phyloP scores from a whole-genome alignment of 2,888 invertebrate genomes.

The Yponomeuta sedellus region DNA sequence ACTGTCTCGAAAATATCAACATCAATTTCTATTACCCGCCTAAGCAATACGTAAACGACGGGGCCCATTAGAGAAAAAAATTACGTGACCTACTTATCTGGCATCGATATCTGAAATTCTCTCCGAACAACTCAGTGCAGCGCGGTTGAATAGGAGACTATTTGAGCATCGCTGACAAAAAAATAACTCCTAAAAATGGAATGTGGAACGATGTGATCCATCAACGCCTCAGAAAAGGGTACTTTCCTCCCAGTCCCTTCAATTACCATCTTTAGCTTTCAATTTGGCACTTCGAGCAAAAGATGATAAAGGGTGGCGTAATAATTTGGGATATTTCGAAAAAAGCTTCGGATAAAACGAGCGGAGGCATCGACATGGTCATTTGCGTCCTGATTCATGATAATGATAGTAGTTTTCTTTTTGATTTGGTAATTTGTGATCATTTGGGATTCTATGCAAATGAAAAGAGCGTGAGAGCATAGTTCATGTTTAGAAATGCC shows the following conservation, averaged over 20 bases:
- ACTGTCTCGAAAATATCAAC: background rate
- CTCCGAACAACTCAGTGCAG: background rate
- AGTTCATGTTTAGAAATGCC: too few relatives aligned
- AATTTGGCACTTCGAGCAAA: slow-evolving; percentile 66
- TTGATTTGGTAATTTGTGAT: background rate
- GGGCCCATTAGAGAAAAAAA: background rate
- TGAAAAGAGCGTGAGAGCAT: too few relatives aligned
- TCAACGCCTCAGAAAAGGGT: slow-evolving; percentile 57
- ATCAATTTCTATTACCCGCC: background rate
- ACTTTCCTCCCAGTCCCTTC: slow-evolving; percentile 64
- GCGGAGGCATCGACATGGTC: background rate
- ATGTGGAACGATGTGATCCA: slow-evolving; percentile 58
- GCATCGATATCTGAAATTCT: background rate
- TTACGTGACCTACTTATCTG: background rate
- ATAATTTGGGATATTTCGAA: slow-evolving; percentile 12
- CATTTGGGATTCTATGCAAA: background rate
- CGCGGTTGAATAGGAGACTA: background rate
- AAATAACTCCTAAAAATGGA: background rate
- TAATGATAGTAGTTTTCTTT: background rate
- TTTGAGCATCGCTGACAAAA: background rate
- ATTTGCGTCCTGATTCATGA: background rate
- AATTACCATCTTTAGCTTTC: slow-evolving; percentile 74
- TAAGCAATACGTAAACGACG: background rate
- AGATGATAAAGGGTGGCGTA: slow-evolving; percentile 44
- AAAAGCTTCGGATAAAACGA: background rate